Evolutionary conservation across 64 coral and sea anemone species (phyloP).

Genomic region (Trachythela sp.): DNA sequence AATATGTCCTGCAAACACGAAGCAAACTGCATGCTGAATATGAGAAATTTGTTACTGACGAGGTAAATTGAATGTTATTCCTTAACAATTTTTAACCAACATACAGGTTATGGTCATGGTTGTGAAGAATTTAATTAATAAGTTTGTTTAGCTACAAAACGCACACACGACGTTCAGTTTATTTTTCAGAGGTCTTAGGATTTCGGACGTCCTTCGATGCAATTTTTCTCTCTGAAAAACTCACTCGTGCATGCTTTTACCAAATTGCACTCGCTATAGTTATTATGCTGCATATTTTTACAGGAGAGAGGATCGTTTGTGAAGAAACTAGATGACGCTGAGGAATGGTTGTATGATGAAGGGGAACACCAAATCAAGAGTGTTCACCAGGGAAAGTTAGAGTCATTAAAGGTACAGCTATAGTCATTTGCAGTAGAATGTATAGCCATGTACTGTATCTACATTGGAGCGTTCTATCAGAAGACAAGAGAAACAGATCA

Average conservation of each 20-base stretch:
- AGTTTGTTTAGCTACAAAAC: too few species aligned
- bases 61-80: constrained; percentile 12
- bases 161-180: too few species aligned
- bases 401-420: constrained; percentile 48
- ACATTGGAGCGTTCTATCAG: too few species aligned
- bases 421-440: not conserved
- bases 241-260: too few species aligned
- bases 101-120: too few species aligned
- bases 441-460: not conserved
- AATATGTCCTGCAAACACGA: constrained; percentile 84
- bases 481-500: too few species aligned
- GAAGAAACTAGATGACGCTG: constrained; percentile 50
- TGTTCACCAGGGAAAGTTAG: constrained; percentile 81
- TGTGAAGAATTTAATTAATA: too few species aligned
- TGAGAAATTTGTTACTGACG: constrained; percentile 63
- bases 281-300: too few species aligned
- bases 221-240: not conserved
- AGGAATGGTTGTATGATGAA: constrained; percentile 96
- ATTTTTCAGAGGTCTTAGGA: too few species aligned
- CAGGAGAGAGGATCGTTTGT: constrained; percentile 68
- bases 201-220: not conserved
- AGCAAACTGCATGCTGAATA: constrained; percentile 49
- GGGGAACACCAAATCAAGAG: constrained; percentile 72
- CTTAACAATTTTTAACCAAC: not conserved
- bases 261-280: too few species aligned